These are phyloP conservation scores for Epistrophe grossulariae DNA, from an alignment of 2,888 invertebrate genomes.

Conservation along the genomic window DNA sequence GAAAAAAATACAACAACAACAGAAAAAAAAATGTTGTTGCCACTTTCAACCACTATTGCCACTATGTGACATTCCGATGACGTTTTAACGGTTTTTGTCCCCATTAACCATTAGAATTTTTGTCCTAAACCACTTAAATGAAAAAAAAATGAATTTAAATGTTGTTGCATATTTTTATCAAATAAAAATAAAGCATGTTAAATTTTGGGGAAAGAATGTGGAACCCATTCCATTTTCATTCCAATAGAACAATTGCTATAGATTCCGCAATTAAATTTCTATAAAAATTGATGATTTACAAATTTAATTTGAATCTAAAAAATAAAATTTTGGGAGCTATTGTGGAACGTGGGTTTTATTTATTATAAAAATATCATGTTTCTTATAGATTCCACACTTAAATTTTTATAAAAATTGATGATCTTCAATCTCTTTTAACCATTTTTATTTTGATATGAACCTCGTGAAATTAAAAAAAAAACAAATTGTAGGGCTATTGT, in stretches of 20 bases:
- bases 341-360: too few relatives aligned
- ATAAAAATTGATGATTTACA: too few relatives aligned
- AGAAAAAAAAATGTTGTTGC: slow-evolving; percentile 20
- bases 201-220: not conserved
- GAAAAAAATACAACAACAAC: not conserved
- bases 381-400: too few relatives aligned
- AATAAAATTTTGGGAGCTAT: too few relatives aligned
- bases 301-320: too few relatives aligned
- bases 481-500: not conserved
- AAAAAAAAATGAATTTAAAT: too few relatives aligned
- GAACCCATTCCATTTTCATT: not conserved
- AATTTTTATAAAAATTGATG: not conserved
- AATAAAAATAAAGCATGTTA: not conserved
- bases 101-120: not conserved
- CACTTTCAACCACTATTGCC: slow-evolving; percentile 13
- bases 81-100: not conserved
- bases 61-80: not conserved
- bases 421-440: not conserved
- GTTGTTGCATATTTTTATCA: not conserved
- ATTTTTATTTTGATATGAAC: not conserved
- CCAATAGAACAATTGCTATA: too few relatives aligned
- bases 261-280: too few relatives aligned
- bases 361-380: too few relatives aligned
- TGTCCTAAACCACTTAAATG: not conserved
- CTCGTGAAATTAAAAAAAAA: not conserved